A percentile compares a stretch with the other conserved stretches of the same genome.
Conservation (phyloP, 2,888 invertebrate genomes). For the Sabatieria punctata region DNA sequence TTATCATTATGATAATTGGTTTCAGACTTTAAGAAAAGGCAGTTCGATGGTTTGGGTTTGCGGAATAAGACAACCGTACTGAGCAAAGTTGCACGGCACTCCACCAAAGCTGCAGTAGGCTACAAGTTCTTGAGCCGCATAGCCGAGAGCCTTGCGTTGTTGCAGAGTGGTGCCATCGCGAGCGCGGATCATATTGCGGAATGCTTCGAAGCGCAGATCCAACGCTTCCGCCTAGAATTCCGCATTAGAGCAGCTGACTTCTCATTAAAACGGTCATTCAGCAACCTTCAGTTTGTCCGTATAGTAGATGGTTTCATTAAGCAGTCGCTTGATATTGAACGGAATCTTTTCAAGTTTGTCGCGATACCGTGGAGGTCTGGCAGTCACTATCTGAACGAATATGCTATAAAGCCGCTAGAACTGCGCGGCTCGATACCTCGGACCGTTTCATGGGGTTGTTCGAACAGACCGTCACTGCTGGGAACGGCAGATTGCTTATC, state of each 20-base stretch:
- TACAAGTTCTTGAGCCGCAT: neutral
- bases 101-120: neutral
- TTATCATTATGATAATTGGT: too few relatives aligned
- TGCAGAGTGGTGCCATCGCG: neutral
- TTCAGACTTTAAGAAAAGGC: too few relatives aligned
- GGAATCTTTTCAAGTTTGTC: neutral
- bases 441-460: neutral
- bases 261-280: neutral
- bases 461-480: neutral
- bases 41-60: neutral
- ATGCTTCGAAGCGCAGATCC: neutral
- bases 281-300: neutral
- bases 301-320: neutral
- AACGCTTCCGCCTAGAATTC: neutral
- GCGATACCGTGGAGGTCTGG: neutral
- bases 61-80: neutral
- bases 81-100: neutral
- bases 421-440: too few relatives aligned
- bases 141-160: neutral
- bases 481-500: neutral
- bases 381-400: neutral
- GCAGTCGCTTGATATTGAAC: neutral
- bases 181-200: neutral
- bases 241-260: neutral
- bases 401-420: too few relatives aligned